Base-by-base conservation (phyloP, 2,888 invertebrate genomes). In the Zonitis immaculata region DNA sequence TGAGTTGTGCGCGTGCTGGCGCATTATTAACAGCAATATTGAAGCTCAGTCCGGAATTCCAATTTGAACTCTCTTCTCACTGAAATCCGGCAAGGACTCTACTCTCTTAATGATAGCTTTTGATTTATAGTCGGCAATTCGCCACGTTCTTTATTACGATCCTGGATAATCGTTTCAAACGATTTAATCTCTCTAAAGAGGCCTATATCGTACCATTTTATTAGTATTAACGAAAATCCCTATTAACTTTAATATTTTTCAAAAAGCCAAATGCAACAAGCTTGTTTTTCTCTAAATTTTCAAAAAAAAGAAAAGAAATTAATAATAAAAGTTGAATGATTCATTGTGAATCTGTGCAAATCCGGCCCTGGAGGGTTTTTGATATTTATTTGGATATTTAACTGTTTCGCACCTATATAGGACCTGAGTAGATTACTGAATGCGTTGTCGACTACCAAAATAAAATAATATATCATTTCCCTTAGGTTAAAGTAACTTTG, bases 51-150 rank as follows among this genome's bases (percentile, higher is more conserved):
- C 68, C 58, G 73, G 74, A 74, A 74, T 74, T 74, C 67, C 73
- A 74, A 74, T 74, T 75, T 74, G 73, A 68, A 39, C 39, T 39
- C 39, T 18, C 18, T 8, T 3, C 32, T 4, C 72, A 71, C 69
- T 61, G 70, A 72, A 73, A 72, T 72, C 72, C 72, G 71, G 69
- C 66, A 62, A 67, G 67, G 66, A 67, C 66, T 66, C 65, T 30
- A n/a, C 46, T 49, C 52, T 65, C 69, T 70, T 74, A 75, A 75
- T 74, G 75, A 73, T 70, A 66, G 67, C 71, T 73, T 73, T 74
- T 74, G 74, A 74, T 75, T 75, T 74, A 74, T 74, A 66, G 72
- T 63, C 68, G 20, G 68, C 68, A 70, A 69, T 71, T 70, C 70
- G 67, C 63, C 61, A 60, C 68, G 67, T 71, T 73, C 73, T 72